These are phyloP conservation scores for Eledona agricola DNA, from an alignment of 2,888 invertebrate genomes.

Conservation along the genomic window DNA sequence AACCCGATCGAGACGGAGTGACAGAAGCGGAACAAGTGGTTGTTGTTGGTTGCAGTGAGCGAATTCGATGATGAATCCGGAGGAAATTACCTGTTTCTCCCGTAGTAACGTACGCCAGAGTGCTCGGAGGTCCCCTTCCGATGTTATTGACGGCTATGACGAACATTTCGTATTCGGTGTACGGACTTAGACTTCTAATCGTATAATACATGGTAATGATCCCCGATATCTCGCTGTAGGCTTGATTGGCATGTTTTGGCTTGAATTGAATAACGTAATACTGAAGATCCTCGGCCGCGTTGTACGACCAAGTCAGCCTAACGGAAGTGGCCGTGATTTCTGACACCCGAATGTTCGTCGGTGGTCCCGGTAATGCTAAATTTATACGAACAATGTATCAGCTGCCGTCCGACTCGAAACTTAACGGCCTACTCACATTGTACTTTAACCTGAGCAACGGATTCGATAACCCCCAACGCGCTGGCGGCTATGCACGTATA, in stretches of 20 bases:
- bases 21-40: slow-evolving; percentile 21
- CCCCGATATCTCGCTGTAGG: slow-evolving; percentile 91
- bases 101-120: slow-evolving; percentile 90
- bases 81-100: slow-evolving; percentile 88
- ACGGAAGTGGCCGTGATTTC: slow-evolving; percentile 95
- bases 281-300: slow-evolving; percentile 87
- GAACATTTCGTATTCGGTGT: slow-evolving; percentile 96
- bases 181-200: slow-evolving; percentile 88
- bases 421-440: slow-evolving; percentile 90
- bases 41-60: too few species aligned
- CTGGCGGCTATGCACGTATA: slow-evolving; percentile 97
- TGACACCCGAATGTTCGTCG: slow-evolving; percentile 87
- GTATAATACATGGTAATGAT: slow-evolving; percentile 93
- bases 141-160: slow-evolving; percentile 95
- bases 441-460: slow-evolving; percentile 89
- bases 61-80: slow-evolving; percentile 9
- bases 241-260: slow-evolving; percentile 91
- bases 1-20: slow-evolving; percentile 5
- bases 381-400: slow-evolving; percentile 17
- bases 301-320: slow-evolving; percentile 91
- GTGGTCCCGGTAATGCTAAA: slow-evolving; percentile 89
- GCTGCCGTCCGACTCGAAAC: neutral
- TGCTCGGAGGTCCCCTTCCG: slow-evolving; percentile 89
- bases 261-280: slow-evolving; percentile 98
- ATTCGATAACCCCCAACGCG: slow-evolving; percentile 91